These are phyloP conservation scores for Caenorhabditis japonica DNA, from an alignment of 2,888 invertebrate species.

Conservation along the genomic window DNA sequence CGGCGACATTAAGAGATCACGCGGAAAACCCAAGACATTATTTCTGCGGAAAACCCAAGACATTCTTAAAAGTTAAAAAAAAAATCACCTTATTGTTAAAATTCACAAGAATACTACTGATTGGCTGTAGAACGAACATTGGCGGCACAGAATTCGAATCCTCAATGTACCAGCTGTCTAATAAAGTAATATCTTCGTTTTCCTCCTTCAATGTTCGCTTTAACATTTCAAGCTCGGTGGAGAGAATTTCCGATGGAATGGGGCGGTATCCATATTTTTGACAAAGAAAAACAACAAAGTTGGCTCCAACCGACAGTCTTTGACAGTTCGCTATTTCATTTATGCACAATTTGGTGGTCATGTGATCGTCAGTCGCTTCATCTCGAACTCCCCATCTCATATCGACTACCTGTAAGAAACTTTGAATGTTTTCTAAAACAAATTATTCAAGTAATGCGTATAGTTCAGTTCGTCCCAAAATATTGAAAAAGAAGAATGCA, in stretches of 20 bases:
- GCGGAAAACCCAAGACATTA: too few species aligned
- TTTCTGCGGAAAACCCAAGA: slow-evolving; percentile 4
- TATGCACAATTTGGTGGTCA: slow-evolving; percentile 98
- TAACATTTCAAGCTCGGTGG: slow-evolving; percentile 89
- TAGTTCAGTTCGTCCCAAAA: too few species aligned
- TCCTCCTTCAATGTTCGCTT: slow-evolving; percentile 84
- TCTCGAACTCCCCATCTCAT: slow-evolving; percentile 99
- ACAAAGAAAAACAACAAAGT: slow-evolving; percentile 96
- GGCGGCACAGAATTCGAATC: slow-evolving; percentile 96
- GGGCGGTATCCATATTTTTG: slow-evolving; percentile 99
- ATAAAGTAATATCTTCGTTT: slow-evolving; percentile 62
- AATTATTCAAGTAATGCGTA: too few species aligned
- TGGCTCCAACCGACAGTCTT: slow-evolving; percentile 95
- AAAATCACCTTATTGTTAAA: slow-evolving; percentile 98
- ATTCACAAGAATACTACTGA: slow-evolving; percentile 94
- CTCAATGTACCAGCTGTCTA: slow-evolving; percentile 84
- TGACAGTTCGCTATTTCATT: slow-evolving; percentile 97
- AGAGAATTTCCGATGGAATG: slow-evolving; percentile 93
- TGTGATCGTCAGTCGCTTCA: slow-evolving; percentile 98
- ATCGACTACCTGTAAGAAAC: slow-evolving; percentile 98
- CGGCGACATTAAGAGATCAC: too few species aligned
- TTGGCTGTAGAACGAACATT: slow-evolving; percentile 93
- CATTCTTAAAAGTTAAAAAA: neutral
- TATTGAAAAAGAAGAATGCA: too few species aligned
- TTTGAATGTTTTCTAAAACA: too few species aligned